These are phyloP conservation scores for Morinoia aosen DNA, from an alignment of 2,888 invertebrate species.

Conservation along the genomic window DNA sequence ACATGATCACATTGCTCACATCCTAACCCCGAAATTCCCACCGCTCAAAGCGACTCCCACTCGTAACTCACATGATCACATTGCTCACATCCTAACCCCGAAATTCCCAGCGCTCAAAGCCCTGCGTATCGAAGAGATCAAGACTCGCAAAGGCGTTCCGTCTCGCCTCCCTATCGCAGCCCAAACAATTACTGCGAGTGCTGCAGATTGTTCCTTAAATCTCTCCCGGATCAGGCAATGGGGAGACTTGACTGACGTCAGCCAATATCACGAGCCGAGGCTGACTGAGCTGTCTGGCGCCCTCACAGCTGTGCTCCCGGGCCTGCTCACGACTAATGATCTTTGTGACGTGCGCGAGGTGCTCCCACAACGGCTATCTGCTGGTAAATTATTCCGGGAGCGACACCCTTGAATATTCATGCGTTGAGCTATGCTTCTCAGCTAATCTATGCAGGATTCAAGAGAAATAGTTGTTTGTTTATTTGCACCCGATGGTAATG, in stretches of 20 bases:
- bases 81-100: no score
- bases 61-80: no score
- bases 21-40: no score
- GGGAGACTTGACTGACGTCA: slow-evolving; percentile 14
- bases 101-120: not conserved
- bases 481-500: not conserved
- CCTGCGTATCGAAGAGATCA: not conserved
- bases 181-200: slow-evolving; percentile 35
- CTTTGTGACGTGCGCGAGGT: not conserved
- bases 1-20: no score
- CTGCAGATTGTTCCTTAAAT: slow-evolving; percentile 29
- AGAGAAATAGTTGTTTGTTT: not conserved
- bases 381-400: not conserved
- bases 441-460: not conserved
- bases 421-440: not conserved
- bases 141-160: not conserved
- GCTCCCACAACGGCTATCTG: not conserved
- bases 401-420: not conserved
- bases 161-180: not conserved
- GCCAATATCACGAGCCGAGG: not conserved
- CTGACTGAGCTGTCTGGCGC: slow-evolving; percentile 13
- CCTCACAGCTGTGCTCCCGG: slow-evolving; percentile 2
- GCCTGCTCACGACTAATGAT: not conserved
- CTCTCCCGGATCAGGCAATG: slow-evolving; percentile 14
- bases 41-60: no score